phyloP scores from a whole-genome alignment of 2,113 vertebrate species.

The rabbit (Oryctolagus cuniculus) region mOryCun1.1 NC_091433.1:101466001-101466500 shows the following conservation, averaged over 20 bases:
- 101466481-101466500: too few species aligned
- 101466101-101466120: background rate
- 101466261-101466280: background rate
- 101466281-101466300: background rate
- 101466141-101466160: background rate
- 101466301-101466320: too few species aligned
- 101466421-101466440: background rate
- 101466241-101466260: background rate
- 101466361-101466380: background rate
- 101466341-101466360: too few species aligned
- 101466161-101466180: background rate
- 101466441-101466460: background rate
- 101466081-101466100: slow-evolving; percentile 8
- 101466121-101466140: background rate
- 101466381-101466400: background rate
- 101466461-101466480: background rate
- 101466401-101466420: background rate
- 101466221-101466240: background rate
- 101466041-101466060: background rate
- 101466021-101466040: background rate
- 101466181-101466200: background rate
- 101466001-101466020: background rate
- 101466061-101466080: background rate
- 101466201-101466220: background rate
- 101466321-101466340: too few species aligned